These are phyloP conservation scores for Rhopalosiphum maidis DNA, from an alignment of 1,140 invertebrate species.

Conservation along the genomic window DNA sequence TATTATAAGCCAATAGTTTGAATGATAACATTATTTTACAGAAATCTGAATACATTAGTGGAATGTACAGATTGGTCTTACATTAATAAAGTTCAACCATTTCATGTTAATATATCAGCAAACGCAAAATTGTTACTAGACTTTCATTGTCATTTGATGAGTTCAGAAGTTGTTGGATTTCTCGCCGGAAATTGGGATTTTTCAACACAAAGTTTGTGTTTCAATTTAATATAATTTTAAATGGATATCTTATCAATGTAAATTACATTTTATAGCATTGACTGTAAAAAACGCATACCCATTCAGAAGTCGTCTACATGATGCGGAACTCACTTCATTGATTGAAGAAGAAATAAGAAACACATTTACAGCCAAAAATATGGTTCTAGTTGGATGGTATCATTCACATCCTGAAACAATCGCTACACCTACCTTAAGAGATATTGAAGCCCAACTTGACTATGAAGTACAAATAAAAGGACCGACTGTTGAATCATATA, in stretches of 20 bases:
- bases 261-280: conserved; percentile 70
- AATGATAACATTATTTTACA: conserved; percentile 64
- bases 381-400: conserved; percentile 92
- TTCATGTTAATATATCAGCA: conserved; percentile 85
- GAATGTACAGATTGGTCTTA: conserved; percentile 86
- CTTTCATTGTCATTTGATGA: conserved; percentile 91
- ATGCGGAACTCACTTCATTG: conserved; percentile 74
- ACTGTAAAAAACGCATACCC: conserved; percentile 89
- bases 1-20: conserved; percentile 29
- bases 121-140: conserved; percentile 89
- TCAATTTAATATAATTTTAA: background rate
- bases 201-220: conserved; percentile 85
- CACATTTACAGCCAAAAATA: conserved; percentile 79
- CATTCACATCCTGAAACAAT: conserved; percentile 92
- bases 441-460: conserved; percentile 90
- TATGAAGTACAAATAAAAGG: conserved; percentile 96
- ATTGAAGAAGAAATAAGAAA: conserved; percentile 83
- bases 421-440: conserved; percentile 86
- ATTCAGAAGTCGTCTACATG: conserved; percentile 80
- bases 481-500: conserved; percentile 84
- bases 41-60: conserved; percentile 86
- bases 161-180: conserved; percentile 92
- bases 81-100: conserved; percentile 89
- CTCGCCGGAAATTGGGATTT: conserved; percentile 93
- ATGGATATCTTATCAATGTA: conserved; percentile 16